phyloP scores from a whole-genome alignment of 2,797 vertebrate species.

The Myioborus miniatus region DNA sequence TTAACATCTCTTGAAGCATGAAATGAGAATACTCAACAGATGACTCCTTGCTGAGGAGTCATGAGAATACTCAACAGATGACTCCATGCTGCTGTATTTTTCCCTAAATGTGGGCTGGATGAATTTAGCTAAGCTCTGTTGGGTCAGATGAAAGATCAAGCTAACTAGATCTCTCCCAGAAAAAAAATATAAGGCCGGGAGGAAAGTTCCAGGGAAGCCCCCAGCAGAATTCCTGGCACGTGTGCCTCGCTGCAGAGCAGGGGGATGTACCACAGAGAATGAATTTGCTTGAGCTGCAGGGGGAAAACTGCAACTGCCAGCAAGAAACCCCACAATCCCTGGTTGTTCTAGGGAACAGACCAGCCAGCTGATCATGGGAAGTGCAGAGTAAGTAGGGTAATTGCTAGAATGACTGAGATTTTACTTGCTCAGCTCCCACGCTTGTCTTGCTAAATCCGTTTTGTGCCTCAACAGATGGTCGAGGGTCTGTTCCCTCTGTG shows the following conservation, averaged over 20 bases:
- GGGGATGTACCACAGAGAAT: neutral
- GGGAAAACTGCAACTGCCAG: neutral
- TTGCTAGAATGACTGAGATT: constrained; percentile 45
- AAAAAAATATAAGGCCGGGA: neutral
- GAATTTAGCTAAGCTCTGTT: neutral
- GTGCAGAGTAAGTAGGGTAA: constrained; percentile 37
- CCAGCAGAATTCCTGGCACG: neutral
- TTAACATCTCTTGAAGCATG: neutral
- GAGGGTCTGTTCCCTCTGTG: neutral
- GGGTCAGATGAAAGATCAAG: neutral
- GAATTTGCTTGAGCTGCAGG: neutral
- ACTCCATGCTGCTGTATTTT: neutral
- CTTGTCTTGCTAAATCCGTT: constrained; percentile 38
- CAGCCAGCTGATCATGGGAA: constrained; percentile 20
- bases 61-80: neutral
- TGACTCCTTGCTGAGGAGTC: neutral
- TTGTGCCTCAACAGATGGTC: constrained; percentile 42
- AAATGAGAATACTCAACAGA: neutral
- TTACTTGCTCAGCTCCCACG: constrained; percentile 47
- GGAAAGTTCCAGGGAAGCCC: neutral
- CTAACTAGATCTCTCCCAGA: neutral
- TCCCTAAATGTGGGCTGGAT: neutral
- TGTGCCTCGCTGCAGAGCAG: neutral
- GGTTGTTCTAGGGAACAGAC: neutral
- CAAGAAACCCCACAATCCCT: constrained; percentile 20